Percentiles rank a stretch among this genome's conserved stretches.
These are phyloP conservation scores for Cantharis rustica DNA, from an alignment of 2,888 invertebrate species.

Conservation along the genomic window DNA sequence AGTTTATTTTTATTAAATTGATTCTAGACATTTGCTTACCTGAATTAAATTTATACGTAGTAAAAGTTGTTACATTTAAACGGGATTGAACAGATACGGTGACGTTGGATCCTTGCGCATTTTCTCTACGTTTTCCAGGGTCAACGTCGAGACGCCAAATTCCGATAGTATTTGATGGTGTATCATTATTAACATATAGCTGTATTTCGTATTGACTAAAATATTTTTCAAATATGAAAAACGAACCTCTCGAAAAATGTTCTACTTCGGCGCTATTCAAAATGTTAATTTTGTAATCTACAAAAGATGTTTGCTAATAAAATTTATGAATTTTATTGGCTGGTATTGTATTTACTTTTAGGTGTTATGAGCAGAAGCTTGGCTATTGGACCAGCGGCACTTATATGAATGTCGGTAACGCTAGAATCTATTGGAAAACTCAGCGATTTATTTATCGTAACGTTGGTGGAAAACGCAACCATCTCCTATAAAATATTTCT, in stretches of 20 bases:
- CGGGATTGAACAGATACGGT: conserved; percentile 45
- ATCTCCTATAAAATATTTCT: conserved; percentile 28
- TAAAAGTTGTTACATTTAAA: conserved; percentile 27
- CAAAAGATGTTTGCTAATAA: conserved; percentile 12
- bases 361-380: conserved; percentile 39
- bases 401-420: conserved; percentile 43
- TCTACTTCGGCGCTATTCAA: conserved; percentile 58
- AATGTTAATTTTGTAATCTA: conserved; percentile 61
- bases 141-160: conserved; percentile 45
- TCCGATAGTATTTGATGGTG: conserved; percentile 40
- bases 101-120: conserved; percentile 41
- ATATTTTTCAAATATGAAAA: conserved; percentile 43
- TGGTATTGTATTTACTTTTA: conserved; percentile 37
- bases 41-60: conserved; percentile 9
- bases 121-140: conserved; percentile 27
- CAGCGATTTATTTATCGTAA: conserved; percentile 43
- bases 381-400: conserved; percentile 35
- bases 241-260: conserved; percentile 54
- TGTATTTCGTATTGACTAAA: conserved; percentile 43
- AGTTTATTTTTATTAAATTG: neutral
- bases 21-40: conserved; percentile 7
- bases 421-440: conserved; percentile 56
- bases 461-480: conserved; percentile 29
- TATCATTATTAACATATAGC: conserved; percentile 37
- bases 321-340: too few relatives aligned